Conservation (phyloP, 2,888 invertebrate genomes). For the Morinoia aosen region DNA sequence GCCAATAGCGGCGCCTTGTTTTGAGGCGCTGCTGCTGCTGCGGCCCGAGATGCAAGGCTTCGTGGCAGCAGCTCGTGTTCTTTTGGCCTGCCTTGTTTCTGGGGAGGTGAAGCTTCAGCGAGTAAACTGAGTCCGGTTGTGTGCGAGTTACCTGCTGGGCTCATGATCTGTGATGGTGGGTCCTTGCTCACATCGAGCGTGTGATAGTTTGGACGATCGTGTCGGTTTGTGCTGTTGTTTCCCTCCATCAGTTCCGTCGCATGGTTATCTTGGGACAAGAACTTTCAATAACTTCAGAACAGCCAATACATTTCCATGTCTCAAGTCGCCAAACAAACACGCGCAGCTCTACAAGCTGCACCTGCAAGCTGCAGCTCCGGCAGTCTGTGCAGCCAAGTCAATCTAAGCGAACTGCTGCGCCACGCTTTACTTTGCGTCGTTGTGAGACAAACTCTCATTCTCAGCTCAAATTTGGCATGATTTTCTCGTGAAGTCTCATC, state of each 20-base stretch:
- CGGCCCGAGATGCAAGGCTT: neutral
- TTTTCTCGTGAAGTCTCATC: conserved; percentile 32
- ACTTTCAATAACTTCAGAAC: neutral
- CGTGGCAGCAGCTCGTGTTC: neutral
- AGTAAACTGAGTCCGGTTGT: neutral
- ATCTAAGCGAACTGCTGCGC: neutral
- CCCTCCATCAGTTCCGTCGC: neutral
- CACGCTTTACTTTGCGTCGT: conserved; percentile 28
- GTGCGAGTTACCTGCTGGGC: neutral
- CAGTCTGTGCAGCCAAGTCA: neutral
- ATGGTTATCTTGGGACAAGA: neutral
- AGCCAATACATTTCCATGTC: neutral
- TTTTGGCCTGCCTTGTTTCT: neutral
- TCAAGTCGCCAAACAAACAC: neutral
- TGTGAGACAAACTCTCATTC: conserved; percentile 36
- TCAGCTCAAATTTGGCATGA: conserved; percentile 1
- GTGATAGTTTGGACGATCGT: neutral
- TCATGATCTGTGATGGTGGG: neutral
- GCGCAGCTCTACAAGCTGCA: neutral
- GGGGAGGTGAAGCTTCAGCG: neutral
- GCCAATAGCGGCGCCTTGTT: no score
- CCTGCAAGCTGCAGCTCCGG: neutral
- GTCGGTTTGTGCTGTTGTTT: neutral
- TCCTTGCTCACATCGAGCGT: neutral
- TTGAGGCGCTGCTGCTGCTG: no score